phyloP scores from a whole-genome alignment of 2,888 invertebrate species.

The Limnephilus lunatus region DNA sequence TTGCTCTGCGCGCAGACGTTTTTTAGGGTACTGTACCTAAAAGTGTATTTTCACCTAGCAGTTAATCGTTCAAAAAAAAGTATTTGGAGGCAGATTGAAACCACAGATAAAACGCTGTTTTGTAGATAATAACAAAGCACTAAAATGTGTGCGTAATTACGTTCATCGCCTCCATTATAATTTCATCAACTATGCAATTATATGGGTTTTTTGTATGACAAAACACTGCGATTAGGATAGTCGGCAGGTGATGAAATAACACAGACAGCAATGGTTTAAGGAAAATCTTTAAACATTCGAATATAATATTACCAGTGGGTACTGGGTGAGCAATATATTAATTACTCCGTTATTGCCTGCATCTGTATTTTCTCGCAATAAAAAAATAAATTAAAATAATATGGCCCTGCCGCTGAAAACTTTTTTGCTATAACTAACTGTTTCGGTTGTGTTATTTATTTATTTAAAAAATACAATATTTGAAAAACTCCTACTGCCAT shows the following conservation, averaged over 20 bases:
- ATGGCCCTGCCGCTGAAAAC: background rate
- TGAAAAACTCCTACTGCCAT: no score
- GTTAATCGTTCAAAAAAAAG: slow-evolving; percentile 61
- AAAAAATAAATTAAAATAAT: background rate
- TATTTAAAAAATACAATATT: background rate
- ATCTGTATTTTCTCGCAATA: no score
- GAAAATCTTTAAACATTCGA: background rate
- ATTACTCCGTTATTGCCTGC: no score
- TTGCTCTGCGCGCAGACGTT: slow-evolving; percentile 16
- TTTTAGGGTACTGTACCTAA: slow-evolving; percentile 38
- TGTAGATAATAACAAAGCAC: slow-evolving; percentile 64
- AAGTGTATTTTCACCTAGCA: slow-evolving; percentile 53
- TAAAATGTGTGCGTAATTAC: slow-evolving; percentile 62
- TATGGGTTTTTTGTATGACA: slow-evolving; percentile 55
- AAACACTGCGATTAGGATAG: slow-evolving; percentile 42
- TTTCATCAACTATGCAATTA: slow-evolving; percentile 64
- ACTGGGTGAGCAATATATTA: background rate
- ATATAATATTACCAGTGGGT: background rate
- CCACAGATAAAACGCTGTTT: slow-evolving; percentile 63
- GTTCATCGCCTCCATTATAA: slow-evolving; percentile 64
- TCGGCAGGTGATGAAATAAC: slow-evolving; percentile 49
- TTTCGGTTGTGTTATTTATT: background rate
- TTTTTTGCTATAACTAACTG: background rate
- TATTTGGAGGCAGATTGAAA: slow-evolving; percentile 60
- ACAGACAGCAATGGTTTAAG: background rate